phyloP scores from a whole-genome alignment of 2,888 invertebrate genomes.

The Chrysina gloriosa region DNA sequence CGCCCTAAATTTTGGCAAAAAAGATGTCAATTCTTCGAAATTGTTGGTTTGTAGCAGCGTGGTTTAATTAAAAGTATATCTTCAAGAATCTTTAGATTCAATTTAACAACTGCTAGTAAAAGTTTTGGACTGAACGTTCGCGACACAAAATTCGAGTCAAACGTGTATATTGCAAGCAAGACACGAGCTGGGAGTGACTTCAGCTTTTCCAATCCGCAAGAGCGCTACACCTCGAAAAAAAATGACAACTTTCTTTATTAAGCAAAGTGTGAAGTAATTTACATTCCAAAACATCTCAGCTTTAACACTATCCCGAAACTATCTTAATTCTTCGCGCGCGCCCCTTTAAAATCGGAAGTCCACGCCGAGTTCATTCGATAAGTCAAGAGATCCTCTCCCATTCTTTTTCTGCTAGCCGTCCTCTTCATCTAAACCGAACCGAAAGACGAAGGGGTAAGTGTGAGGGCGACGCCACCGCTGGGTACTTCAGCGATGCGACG shows the following conservation, averaged over 20 bases:
- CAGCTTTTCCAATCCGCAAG: too few species aligned
- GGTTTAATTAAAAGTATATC: too few species aligned
- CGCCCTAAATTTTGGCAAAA: neutral
- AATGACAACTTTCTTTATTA: too few species aligned
- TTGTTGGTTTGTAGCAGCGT: neutral
- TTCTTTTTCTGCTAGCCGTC: neutral
- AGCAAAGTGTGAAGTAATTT: too few species aligned
- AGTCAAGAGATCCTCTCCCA: neutral
- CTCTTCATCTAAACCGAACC: neutral
- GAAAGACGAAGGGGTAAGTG: neutral
- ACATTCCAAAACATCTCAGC: neutral
- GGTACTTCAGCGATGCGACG: neutral
- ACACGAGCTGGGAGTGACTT: too few species aligned
- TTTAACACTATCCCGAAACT: neutral
- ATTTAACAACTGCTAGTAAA: too few species aligned
- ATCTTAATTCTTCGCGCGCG: neutral
- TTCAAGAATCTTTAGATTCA: too few species aligned
- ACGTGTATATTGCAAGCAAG: too few species aligned
- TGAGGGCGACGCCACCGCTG: neutral
- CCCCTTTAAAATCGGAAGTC: neutral
- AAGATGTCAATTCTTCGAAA: neutral
- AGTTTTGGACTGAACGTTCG: too few species aligned
- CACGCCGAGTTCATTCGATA: constrained; percentile 8
- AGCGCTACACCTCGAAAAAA: too few species aligned
- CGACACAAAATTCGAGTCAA: too few species aligned